Base-by-base conservation (phyloP, 1,140 invertebrate genomes). In the Phthorimaea operculella region DNA sequence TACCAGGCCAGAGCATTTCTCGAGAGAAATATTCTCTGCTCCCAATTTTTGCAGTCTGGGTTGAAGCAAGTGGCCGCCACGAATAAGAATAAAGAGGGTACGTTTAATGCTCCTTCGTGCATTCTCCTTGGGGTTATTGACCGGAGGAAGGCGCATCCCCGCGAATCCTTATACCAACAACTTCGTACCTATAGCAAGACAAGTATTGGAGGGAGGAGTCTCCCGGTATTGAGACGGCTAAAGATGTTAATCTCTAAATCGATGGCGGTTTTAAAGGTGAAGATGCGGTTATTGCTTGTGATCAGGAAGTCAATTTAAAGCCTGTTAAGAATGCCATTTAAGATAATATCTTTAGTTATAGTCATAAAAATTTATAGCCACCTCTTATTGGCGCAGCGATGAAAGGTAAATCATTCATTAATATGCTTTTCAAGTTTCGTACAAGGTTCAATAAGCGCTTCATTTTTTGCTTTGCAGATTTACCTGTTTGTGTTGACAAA, bases 81-180 rank as follows among this genome's bases (percentile, higher is more conserved):
- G 54, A 59, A 59, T 63, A 62, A 62, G 48, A 42, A 61, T 54
- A 57, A 62, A 59, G 62, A 60, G 63, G 61, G 63, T 63, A 60
- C 55, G 14, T 59, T 57, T 51, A 51, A 60, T 61, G 58, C 54
- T 60, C 67, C 68, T 77, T 63, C 63, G 59, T 72, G 66, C 70
- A 77, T 74, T 71, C 66, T 74, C 63, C 60, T 62, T 63, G 60
- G 64, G 76, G 68, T 69, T 64, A 59, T 60, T 66, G 68, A 76
- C 72, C 76, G 55, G 56, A 33, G 52, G 18, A 62, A 68, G 70
- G 67, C 71, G 68, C 64, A 74, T 75, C 72, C 67, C 68, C 63
- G 74, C 68, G 64, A 74, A 80, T 72, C 70, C 70, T 74, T 71
- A 75, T 67, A 64, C 57, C 59, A 52, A 33, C 28, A 50, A 21